Base-by-base conservation (phyloP, 2,888 invertebrate genomes). In the Leucoma salicis region DNA sequence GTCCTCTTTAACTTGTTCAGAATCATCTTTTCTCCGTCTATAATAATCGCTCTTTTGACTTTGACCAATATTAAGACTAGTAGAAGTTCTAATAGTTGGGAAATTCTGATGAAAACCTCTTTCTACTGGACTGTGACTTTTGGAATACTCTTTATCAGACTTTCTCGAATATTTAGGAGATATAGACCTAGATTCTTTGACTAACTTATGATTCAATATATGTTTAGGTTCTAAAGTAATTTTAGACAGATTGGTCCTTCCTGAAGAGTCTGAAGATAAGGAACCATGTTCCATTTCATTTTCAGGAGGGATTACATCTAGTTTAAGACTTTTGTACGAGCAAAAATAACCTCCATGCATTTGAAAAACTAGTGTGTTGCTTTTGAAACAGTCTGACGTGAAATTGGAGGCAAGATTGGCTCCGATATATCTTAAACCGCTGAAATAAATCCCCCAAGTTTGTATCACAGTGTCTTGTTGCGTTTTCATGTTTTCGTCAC, bases 331-430 rank as follows among this genome's bases (percentile, higher is more conserved):
- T 72, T 85, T 89, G 52, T 90, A 90, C 0, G 92, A 92, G 27
- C 95, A 94, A 74, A 97, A 98, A 67, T 93, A 95, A 2, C 97
- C 97, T 25, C 96, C 96, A 50, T 95, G 95, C 91, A 97, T 93
- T 85, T 95, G 94, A 78, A 98, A 96, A 61, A 98, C 93, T 60
- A 97, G 82, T 31, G 95, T 93, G 74, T 96, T 95, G 49, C 91
- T 86, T 70, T 91, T 91, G 59, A 95, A 93, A 62, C 93, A 91
- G 40, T 91, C 91, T 2, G 94, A 92, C 29, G 93, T 92, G 66
- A 93, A 92, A 57, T 91, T 91, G 8, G 95, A 93, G 33, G 92
- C 86, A 41, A 94, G 76, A 71, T 93, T 93, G 35, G 93, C 92
- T 35, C 95, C 94, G 31, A 95, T 91, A 63, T 94, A 95, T 38